These are phyloP conservation scores for Drosophila birchii DNA, from an alignment of 2,888 invertebrate genomes.

Conservation along the genomic window DNA sequence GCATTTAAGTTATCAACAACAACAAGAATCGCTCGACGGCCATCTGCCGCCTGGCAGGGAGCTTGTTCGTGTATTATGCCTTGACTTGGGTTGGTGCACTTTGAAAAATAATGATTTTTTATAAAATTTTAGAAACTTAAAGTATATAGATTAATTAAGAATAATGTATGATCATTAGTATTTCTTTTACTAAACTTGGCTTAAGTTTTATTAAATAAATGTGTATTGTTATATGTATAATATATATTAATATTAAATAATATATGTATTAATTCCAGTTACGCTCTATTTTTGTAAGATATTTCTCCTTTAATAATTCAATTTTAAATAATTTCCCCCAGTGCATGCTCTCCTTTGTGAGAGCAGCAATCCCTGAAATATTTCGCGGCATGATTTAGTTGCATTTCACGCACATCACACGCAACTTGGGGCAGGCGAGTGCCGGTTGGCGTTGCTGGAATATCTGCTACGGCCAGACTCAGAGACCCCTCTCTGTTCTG, in stretches of 20 bases:
- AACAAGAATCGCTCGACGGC: slow-evolving; percentile 55
- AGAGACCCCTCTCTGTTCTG: slow-evolving; percentile 25
- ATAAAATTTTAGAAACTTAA: neutral
- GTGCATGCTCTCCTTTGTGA: slow-evolving; percentile 52
- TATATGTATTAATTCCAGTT: no score
- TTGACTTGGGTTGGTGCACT: slow-evolving; percentile 40
- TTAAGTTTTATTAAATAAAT: neutral
- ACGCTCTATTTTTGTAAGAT: no score
- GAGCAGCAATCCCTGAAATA: slow-evolving; percentile 74
- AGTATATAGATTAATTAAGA: neutral
- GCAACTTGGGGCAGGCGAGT: slow-evolving; percentile 61
- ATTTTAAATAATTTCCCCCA: neutral
- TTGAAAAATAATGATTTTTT: neutral
- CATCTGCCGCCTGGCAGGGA: slow-evolving; percentile 73
- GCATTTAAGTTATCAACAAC: slow-evolving; percentile 79
- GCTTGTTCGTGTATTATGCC: slow-evolving; percentile 39
- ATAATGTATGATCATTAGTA: neutral
- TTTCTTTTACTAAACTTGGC: neutral
- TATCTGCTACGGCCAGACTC: slow-evolving; percentile 24
- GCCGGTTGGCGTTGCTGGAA: slow-evolving; percentile 53
- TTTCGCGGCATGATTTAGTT: slow-evolving; percentile 79
- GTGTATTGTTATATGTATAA: no score
- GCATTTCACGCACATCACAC: slow-evolving; percentile 78
- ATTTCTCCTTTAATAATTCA: no score
- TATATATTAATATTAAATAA: no score